Evolutionary conservation across 2,797 vertebrate genomes (phyloP).

Genomic region (Poecilia velifera): DNA sequence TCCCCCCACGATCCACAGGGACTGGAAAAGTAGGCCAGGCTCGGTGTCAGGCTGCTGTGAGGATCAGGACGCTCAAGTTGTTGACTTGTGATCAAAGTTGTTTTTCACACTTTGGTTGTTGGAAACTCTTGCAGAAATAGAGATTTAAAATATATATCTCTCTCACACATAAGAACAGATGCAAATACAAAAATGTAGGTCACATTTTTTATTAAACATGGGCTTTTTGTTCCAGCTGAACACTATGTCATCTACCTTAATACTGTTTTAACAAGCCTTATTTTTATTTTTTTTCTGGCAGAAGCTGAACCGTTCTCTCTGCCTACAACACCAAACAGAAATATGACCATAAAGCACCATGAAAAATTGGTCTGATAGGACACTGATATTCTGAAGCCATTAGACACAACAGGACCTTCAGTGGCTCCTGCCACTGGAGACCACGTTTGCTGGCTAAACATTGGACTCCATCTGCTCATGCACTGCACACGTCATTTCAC

Average conservation of each 20-base stretch:
- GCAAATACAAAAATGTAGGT: conserved; percentile 34
- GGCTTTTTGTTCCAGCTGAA: conserved; percentile 42
- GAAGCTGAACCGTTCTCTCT: conserved; percentile 38
- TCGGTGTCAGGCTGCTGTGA: conserved; percentile 63
- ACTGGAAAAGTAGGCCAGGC: conserved; percentile 73
- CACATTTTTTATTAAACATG: conserved; percentile 41
- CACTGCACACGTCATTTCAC: not conserved
- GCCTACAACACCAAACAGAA: conserved; percentile 4
- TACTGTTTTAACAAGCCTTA: conserved; percentile 33
- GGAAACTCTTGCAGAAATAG: conserved; percentile 40
- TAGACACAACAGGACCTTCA: conserved; percentile 25
- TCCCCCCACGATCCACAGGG: conserved; percentile 59
- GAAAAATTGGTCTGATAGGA: conserved; percentile 26
- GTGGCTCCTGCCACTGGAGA: conserved; percentile 32
- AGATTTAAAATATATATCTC: conserved; percentile 41
- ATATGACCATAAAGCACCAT: conserved; percentile 1
- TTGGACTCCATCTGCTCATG: conserved; percentile 5
- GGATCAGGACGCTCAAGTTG: conserved; percentile 65
- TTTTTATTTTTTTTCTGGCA: conserved; percentile 17
- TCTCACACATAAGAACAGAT: conserved; percentile 4
- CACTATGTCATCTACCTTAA: conserved; percentile 38
- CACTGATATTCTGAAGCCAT: conserved; percentile 23
- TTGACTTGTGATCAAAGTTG: conserved; percentile 73
- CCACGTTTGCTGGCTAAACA: conserved; percentile 7
- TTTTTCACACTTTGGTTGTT: conserved; percentile 54